A percentile compares a stretch with the other conserved stretches of the same genome.
Conservation (phyloP, 1,140 invertebrate species). For the Aphidius ervi region DNA sequence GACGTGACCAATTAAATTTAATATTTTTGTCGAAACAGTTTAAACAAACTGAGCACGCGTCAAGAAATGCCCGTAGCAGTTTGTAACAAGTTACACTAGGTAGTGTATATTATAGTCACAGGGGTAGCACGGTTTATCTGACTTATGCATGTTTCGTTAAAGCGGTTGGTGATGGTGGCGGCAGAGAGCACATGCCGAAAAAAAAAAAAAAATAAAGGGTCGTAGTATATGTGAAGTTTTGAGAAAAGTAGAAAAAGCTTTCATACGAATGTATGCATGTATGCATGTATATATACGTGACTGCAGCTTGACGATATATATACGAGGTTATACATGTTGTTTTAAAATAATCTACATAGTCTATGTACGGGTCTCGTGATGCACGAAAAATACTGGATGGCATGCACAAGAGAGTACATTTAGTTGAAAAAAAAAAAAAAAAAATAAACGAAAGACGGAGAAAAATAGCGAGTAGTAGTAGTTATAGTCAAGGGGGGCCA, state of each 20-base stretch:
- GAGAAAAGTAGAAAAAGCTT: not conserved
- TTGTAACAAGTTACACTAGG: conserved; percentile 16
- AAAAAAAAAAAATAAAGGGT: conserved; percentile 17
- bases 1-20: too few relatives aligned
- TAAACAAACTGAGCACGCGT: too few relatives aligned
- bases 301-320: conserved; percentile 6
- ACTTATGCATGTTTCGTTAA: conserved; percentile 40
- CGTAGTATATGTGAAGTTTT: not conserved
- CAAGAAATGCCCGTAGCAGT: not conserved
- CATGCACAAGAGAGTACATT: not conserved
- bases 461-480: too few relatives aligned
- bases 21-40: too few relatives aligned
- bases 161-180: conserved; percentile 25
- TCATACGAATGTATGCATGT: too few relatives aligned
- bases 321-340: not conserved
- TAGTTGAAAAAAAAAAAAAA: too few relatives aligned
- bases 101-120: conserved; percentile 16
- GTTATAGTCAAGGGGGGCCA: not conserved
- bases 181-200: conserved; percentile 28
- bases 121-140: conserved; percentile 31
- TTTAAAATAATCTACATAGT: conserved; percentile 12
- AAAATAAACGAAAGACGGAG: too few relatives aligned
- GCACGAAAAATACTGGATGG: conserved; percentile 13
- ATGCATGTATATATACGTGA: conserved; percentile 4
- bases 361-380: conserved; percentile 6